Evolutionary conservation across 2,888 invertebrate species (phyloP).

Genomic region (Acanthosepion esculentum): DNA sequence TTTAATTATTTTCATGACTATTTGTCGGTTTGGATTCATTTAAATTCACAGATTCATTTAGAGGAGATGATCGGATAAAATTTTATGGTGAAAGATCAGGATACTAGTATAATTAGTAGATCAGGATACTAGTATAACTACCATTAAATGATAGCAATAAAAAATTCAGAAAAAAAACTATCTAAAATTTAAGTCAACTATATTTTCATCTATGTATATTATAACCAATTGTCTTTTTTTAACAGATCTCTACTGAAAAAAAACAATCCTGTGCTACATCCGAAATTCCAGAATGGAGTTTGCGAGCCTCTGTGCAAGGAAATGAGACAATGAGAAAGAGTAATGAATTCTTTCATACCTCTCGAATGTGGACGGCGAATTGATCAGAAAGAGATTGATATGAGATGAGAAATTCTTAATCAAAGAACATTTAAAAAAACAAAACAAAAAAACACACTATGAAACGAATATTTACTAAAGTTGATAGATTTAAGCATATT

Average conservation of each 20-base stretch:
- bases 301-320: not conserved
- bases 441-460: not conserved
- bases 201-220: not conserved
- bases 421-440: too few species aligned
- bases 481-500: not conserved
- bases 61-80: too few species aligned
- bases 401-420: not conserved
- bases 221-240: not conserved
- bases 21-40: too few species aligned
- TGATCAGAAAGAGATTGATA: not conserved
- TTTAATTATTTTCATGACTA: too few species aligned
- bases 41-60: too few species aligned
- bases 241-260: not conserved
- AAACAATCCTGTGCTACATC: not conserved
- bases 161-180: not conserved
- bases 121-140: too few species aligned
- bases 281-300: not conserved
- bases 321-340: not conserved
- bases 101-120: too few species aligned
- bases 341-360: not conserved
- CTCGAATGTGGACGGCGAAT: not conserved
- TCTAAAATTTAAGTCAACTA: not conserved
- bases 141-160: too few species aligned
- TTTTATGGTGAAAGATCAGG: too few species aligned
- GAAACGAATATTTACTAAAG: not conserved